Evolutionary conservation across 1,140 invertebrate genomes (phyloP), one percentile per base, ranked within the genome.

Genomic region (Ceratina calcarata): DNA sequence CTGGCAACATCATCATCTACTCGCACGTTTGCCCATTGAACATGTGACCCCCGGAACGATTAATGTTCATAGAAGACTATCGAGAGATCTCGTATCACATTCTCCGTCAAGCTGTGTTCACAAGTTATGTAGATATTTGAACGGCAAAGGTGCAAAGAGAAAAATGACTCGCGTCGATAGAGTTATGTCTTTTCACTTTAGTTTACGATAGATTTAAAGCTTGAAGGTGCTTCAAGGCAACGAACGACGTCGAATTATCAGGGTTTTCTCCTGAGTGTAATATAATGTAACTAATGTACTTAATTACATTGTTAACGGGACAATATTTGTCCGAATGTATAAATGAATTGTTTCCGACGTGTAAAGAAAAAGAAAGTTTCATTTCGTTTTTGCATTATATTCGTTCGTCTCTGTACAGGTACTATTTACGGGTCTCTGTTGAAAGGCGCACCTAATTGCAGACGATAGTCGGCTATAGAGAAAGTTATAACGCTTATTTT

Each of bases 1-100:
- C 92, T 88, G 92, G 92, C 89, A 93, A 93, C 90, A 92, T 93
- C 89, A 93, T 93, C 87, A 92, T 93, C 85, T 91, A 92, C 84
- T 93, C 92, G 85, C 92, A 93, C 88, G 91, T 93, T 78, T 93
- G 92, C 78, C 92, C 92, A 4, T 82, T 93, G 61, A 87, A 92
- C 72, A 92, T 93, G 91, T 93, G 91, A 93, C 55, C 80, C 32
- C 51, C 27, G 13, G 57, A 20, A 60, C 18, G 18, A 13, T 57
- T n/a, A 49, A 49, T 57, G 65, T 32, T 53, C 37, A 10, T 22
- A n/a, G 20, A 27, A n/a, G n/a, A 51, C 13, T 49, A 18, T 68
- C 58, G 45, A 73, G 49, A 32, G 6, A 68, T 61, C 49, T 62
- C 53, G 61, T 74, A 58, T 58, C 49, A 22, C 49, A 55, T 53